These are phyloP conservation scores for Sminthurides bifidus DNA, from an alignment of 1,140 invertebrate genomes.

Conservation along the genomic window DNA sequence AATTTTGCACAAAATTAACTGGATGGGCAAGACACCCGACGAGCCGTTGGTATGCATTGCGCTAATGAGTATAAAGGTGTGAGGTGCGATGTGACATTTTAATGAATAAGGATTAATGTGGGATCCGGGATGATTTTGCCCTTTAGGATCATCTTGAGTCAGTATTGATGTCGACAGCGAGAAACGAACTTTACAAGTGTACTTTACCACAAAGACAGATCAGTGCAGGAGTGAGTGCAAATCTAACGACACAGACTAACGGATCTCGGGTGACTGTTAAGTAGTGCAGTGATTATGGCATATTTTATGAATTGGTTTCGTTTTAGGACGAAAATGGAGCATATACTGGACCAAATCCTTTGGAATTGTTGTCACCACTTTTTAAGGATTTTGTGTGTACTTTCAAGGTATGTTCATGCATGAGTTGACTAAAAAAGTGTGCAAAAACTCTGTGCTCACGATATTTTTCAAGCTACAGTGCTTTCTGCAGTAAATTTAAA, in stretches of 20 bases:
- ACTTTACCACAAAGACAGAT: constrained; percentile 43
- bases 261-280: neutral
- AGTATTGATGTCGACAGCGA: constrained; percentile 39
- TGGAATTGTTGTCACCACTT: constrained; percentile 61
- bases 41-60: constrained; percentile 39
- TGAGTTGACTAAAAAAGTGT: neutral
- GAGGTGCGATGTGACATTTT: neutral
- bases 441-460: neutral
- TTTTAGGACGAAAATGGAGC: constrained; percentile 35
- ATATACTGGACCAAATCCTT: constrained; percentile 52
- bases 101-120: neutral
- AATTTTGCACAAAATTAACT: constrained; percentile 66
- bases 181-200: constrained; percentile 50
- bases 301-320: too few species aligned
- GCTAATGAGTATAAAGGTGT: neutral
- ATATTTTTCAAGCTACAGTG: too few species aligned
- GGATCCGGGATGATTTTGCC: too few species aligned
- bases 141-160: constrained; percentile 32
- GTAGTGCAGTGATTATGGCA: constrained; percentile 17
- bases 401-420: constrained; percentile 48
- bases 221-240: constrained; percentile 10
- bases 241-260: too few species aligned
- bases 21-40: constrained; percentile 50
- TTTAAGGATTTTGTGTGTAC: constrained; percentile 64
- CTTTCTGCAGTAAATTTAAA: too few species aligned